Percentiles rank a stretch among this genome's conserved stretches.
These are phyloP conservation scores for Mastomys coucha DNA, from an alignment of 2,113 vertebrate genomes.

Conservation along the genomic window DNA sequence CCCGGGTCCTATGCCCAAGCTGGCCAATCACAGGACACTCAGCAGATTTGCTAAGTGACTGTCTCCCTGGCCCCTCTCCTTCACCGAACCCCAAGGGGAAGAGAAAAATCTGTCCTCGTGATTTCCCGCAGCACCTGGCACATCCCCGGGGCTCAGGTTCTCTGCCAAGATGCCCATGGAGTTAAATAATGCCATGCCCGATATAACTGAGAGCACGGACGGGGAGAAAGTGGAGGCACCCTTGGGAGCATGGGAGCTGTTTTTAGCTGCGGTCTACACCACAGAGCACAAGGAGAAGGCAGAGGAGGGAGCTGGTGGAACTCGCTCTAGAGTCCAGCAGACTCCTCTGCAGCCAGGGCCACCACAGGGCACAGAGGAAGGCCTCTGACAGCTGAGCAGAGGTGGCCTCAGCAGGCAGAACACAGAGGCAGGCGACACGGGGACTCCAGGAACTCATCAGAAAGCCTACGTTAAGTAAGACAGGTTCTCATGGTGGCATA, in stretches of 20 bases:
- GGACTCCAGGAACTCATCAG: neutral
- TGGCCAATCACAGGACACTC: neutral
- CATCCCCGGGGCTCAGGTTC: neutral
- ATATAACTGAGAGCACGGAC: slow-evolving; percentile 33
- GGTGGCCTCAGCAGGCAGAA: neutral
- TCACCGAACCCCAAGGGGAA: neutral
- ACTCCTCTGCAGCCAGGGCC: neutral
- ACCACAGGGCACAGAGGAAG: neutral
- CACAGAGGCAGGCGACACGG: neutral
- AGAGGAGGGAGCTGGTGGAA: neutral
- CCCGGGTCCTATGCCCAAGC: neutral
- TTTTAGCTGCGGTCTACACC: slow-evolving; percentile 54
- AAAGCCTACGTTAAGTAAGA: neutral
- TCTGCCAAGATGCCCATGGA: slow-evolving; percentile 39
- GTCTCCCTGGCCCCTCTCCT: neutral
- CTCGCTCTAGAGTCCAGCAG: neutral
- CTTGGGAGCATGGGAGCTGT: slow-evolving; percentile 19
- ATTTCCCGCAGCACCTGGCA: neutral
- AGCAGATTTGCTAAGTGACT: neutral
- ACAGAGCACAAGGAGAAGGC: neutral
- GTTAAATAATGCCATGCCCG: neutral
- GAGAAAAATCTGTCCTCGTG: neutral
- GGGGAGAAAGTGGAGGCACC: slow-evolving; percentile 38
- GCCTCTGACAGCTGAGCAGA: neutral
- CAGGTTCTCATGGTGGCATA: neutral